These are phyloP conservation scores for Archips xylosteana DNA, from an alignment of 2,888 invertebrate species.

Conservation along the genomic window DNA sequence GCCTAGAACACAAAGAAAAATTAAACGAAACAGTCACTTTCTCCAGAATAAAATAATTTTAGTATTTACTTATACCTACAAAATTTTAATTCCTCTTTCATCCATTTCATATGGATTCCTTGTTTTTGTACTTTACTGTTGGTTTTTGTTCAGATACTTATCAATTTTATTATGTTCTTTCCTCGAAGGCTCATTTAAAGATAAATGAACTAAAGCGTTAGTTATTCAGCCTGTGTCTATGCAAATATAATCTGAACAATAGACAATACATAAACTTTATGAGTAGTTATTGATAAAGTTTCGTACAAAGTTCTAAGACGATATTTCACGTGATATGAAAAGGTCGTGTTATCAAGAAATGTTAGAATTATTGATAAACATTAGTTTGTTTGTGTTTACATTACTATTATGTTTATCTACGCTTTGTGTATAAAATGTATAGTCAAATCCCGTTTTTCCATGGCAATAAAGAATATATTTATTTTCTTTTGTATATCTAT, in stretches of 20 bases:
- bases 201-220: neutral
- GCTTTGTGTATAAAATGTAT: neutral
- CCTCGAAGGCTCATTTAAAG: too few relatives aligned
- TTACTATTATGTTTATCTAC: neutral
- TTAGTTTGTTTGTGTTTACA: slow-evolving; percentile 31
- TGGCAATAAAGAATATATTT: too few relatives aligned
- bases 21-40: too few relatives aligned
- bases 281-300: slow-evolving; percentile 41
- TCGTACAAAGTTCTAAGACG: slow-evolving; percentile 58
- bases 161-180: too few relatives aligned
- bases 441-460: neutral
- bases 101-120: too few relatives aligned
- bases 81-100: too few relatives aligned
- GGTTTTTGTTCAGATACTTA: too few relatives aligned
- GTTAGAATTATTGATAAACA: slow-evolving; percentile 30
- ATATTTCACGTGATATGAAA: slow-evolving; percentile 57
- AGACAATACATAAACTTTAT: slow-evolving; percentile 41
- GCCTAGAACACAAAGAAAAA: too few relatives aligned
- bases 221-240: slow-evolving; percentile 21
- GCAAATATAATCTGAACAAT: slow-evolving; percentile 21
- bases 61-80: too few relatives aligned
- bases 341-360: slow-evolving; percentile 46
- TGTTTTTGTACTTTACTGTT: too few relatives aligned
- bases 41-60: too few relatives aligned
- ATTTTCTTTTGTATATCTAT: too few relatives aligned